Evolutionary conservation across 1,140 invertebrate genomes (phyloP).

Genomic region (Alviniconcha marisindica): DNA sequence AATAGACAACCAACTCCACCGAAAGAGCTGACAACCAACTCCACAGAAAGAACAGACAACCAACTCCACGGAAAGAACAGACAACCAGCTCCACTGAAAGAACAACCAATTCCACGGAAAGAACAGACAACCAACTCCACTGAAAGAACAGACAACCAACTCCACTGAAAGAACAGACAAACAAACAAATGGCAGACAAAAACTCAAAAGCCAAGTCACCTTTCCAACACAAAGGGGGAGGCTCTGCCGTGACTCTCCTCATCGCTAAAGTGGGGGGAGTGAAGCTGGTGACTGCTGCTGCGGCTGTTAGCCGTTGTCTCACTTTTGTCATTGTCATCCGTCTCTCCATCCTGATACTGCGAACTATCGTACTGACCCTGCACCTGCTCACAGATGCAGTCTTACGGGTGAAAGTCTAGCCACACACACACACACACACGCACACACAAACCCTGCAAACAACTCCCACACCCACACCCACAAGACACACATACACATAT

Average conservation of each 20-base stretch:
- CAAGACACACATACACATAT: too few species aligned
- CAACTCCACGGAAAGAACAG: too few species aligned
- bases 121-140: too few species aligned
- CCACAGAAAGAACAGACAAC: too few species aligned
- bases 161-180: neutral
- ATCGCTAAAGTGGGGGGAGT: slow-evolving; percentile 66
- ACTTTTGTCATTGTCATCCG: slow-evolving; percentile 55
- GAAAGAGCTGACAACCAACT: too few species aligned
- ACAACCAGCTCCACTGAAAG: too few species aligned
- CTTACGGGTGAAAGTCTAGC: neutral
- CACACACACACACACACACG: neutral
- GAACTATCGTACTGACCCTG: slow-evolving; percentile 51
- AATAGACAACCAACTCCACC: too few species aligned
- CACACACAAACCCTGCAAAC: too few species aligned
- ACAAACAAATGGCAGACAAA: neutral
- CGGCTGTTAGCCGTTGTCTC: slow-evolving; percentile 47
- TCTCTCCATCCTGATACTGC: slow-evolving; percentile 53
- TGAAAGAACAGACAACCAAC: too few species aligned
- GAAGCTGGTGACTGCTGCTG: slow-evolving; percentile 37
- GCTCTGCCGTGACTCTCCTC: slow-evolving; percentile 62
- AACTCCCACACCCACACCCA: neutral
- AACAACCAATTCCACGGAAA: too few species aligned
- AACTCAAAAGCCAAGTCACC: slow-evolving; percentile 45
- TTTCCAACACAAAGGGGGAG: slow-evolving; percentile 69
- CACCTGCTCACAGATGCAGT: neutral